Percentiles rank a stretch among this genome's conserved stretches.
These are phyloP conservation scores for Chionomys nivalis DNA, from an alignment of 2,113 vertebrate species.

Conservation along the genomic window DNA sequence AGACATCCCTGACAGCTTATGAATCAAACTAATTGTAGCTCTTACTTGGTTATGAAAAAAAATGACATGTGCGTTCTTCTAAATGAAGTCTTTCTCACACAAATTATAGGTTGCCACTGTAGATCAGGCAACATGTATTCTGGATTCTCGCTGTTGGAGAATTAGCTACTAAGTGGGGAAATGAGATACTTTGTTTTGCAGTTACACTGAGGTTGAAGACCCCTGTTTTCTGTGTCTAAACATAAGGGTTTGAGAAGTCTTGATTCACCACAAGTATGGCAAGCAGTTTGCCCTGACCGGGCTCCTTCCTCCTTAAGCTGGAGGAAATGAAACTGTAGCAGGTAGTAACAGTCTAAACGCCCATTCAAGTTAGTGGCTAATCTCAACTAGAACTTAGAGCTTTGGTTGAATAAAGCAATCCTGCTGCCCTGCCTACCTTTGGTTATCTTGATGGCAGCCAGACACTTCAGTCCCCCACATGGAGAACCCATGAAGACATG, in stretches of 20 bases:
- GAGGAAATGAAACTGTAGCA: neutral
- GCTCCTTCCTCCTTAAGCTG: neutral
- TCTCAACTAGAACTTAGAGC: neutral
- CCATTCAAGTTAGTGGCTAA: neutral
- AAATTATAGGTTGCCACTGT: slow-evolving; percentile 74
- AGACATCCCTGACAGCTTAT: slow-evolving; percentile 72
- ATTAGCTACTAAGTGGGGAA: slow-evolving; percentile 64
- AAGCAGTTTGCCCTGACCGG: neutral
- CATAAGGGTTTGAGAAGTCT: neutral
- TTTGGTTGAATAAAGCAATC: neutral
- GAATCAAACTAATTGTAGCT: slow-evolving; percentile 81
- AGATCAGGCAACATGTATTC: slow-evolving; percentile 73
- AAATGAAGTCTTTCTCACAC: slow-evolving; percentile 80
- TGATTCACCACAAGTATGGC: neutral
- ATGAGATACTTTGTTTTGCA: slow-evolving; percentile 71
- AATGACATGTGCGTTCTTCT: slow-evolving; percentile 78
- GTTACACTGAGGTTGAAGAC: slow-evolving; percentile 37
- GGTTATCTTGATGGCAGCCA: neutral
- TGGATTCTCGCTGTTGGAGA: slow-evolving; percentile 70
- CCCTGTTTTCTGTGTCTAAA: slow-evolving; percentile 57
- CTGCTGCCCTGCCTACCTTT: fast-evolving
- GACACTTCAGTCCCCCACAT: fast-evolving
- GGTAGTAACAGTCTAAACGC: neutral
- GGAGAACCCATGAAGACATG: fast-evolving
- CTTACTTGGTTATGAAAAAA: slow-evolving; percentile 78